Base-by-base conservation (phyloP, 2,797 vertebrate genomes). In the Acrossocheilus fasciatus region DNA sequence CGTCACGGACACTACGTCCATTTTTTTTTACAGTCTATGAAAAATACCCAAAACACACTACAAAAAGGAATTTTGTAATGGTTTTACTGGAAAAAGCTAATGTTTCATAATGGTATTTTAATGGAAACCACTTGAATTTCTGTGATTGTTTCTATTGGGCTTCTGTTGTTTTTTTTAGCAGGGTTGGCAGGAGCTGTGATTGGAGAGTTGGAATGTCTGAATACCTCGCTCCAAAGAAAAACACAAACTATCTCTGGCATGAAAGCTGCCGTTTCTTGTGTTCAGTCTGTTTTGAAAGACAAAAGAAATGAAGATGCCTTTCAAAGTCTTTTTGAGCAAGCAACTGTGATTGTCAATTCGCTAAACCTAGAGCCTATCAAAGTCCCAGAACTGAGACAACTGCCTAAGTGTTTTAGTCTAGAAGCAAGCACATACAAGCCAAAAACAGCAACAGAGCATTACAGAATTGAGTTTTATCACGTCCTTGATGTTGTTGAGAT, bases 141-240 rank as follows among this genome's bases (percentile, higher is more conserved):
- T 26, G 26, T 26, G 26, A 26, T 26, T 26, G 26, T 26, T 26
- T 26, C 26, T 26, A 26, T 26, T 26, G 26, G 26, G 26, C 26
- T 26, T 26, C 26, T 26, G 26, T 26, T 26, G 26, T 26, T 26
- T 26, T 26, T 26, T 26, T 26, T 26, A 26, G 26, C 26, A 26
- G 26, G 26, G 26, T 79, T 85, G 81, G 72, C 86, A 23, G 85
- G 82, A 70, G 76, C 72, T 69, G 82, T 87, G 18, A 62, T 66
- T 64, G 18, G 57, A 41, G 78, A 79, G 10, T 74, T 85, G 26
- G 78, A 87, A 18, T 87, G 82, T 36, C 39, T 85, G 17, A 87
- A 89, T 78, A 82, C 47, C 20, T 87, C 85, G 20, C 72, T 89
- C 64, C 79, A 87, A 74, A 82, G 82, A 50, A 84, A 26, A 45